phyloP scores from a whole-genome alignment of 1,140 invertebrate genomes.

The Drosophila nannoptera region DNA sequence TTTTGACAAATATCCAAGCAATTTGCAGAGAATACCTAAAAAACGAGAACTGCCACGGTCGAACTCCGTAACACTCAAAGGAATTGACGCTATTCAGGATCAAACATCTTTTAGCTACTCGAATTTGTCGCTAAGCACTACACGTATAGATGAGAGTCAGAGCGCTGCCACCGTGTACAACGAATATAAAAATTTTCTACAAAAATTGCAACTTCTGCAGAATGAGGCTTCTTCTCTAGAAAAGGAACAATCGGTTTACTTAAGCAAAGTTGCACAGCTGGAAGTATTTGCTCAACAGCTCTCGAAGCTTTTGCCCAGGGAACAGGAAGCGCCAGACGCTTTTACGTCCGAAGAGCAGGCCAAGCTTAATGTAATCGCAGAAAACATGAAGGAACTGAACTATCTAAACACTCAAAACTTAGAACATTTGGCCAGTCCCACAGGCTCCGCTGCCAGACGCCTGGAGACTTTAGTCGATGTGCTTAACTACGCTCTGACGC shows the following conservation, averaged over 20 bases:
- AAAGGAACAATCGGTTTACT: conserved; percentile 29
- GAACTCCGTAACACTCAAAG: conserved; percentile 41
- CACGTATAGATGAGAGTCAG: conserved; percentile 34
- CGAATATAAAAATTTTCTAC: conserved; percentile 59
- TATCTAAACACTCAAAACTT: conserved; percentile 54
- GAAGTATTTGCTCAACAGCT: conserved; percentile 61
- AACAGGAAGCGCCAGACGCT: conserved; percentile 35
- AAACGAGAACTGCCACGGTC: conserved; percentile 50
- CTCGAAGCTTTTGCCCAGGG: conserved; percentile 54
- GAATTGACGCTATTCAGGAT: conserved; percentile 24
- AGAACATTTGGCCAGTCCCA: conserved; percentile 13
- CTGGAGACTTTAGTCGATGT: conserved; percentile 60
- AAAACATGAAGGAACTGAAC: conserved; percentile 61
- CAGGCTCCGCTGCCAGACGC: conserved; percentile 29
- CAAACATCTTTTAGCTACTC: conserved; percentile 23
- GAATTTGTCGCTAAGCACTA: conserved; percentile 11
- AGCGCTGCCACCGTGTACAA: conserved; percentile 44
- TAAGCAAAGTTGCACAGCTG: conserved; percentile 45
- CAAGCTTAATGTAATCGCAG: conserved; percentile 39
- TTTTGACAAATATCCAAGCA: conserved; percentile 64
- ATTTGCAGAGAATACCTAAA: conserved; percentile 54
- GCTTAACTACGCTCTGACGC: conserved; percentile 54
- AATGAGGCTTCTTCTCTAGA: conserved; percentile 34
- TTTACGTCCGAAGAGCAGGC: conserved; percentile 43
- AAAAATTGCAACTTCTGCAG: conserved; percentile 45